Evolutionary conservation across 2,797 vertebrate genomes (phyloP).

Genomic region (Pantherophis alleghaniensis): DNA sequence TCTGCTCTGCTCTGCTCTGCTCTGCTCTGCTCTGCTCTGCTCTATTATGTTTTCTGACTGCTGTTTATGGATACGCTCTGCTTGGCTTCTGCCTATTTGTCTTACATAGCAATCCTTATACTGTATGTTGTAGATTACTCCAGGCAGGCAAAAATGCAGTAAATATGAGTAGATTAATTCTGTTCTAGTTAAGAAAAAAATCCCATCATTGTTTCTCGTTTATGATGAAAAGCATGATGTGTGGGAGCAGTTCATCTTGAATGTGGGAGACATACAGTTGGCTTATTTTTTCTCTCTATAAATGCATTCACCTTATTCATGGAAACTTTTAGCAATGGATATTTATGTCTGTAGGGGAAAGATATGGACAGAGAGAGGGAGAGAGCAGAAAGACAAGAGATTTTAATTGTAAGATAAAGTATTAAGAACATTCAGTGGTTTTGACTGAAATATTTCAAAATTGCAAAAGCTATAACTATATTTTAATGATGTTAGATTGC

Average conservation of each 20-base stretch:
- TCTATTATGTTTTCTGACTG: too few relatives aligned
- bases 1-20: too few relatives aligned
- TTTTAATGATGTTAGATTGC: not conserved
- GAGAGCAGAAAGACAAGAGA: not conserved
- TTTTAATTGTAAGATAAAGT: slow-evolving; percentile 45
- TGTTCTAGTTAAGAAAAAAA: slow-evolving; percentile 20
- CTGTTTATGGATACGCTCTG: not conserved
- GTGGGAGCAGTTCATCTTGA: slow-evolving; percentile 43
- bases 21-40: too few relatives aligned
- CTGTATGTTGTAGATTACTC: not conserved
- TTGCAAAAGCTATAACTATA: slow-evolving; percentile 39
- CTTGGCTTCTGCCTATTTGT: not conserved
- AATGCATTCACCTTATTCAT: slow-evolving; percentile 44
- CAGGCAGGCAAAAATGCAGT: not conserved
- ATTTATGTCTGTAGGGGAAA: not conserved
- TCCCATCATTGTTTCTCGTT: slow-evolving; percentile 41
- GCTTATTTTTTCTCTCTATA: slow-evolving; percentile 42
- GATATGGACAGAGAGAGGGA: not conserved
- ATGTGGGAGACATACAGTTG: slow-evolving; percentile 19
- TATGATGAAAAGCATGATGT: slow-evolving; percentile 42
- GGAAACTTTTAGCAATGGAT: slow-evolving; percentile 30
- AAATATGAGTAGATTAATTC: not conserved
- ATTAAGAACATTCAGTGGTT: slow-evolving; percentile 40
- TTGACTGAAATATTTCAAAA: slow-evolving; percentile 37
- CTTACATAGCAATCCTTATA: not conserved